Percentiles rank a stretch among this genome's conserved stretches.
Evolutionary conservation across 1,140 invertebrate genomes (phyloP).

Genomic region (Zaprionus ghesquierei): DNA sequence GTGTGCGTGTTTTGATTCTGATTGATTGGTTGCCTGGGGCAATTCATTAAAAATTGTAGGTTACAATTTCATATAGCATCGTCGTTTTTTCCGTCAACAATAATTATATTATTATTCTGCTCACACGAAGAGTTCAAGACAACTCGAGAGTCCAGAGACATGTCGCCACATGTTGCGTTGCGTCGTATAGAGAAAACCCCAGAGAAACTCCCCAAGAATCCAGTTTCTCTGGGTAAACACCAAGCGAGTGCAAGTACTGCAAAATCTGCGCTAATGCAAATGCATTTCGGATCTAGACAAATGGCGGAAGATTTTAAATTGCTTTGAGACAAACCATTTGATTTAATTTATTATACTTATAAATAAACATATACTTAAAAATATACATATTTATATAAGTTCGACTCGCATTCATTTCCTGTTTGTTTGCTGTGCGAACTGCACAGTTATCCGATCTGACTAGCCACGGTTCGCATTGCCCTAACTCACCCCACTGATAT

Average conservation of each 20-base stretch:
- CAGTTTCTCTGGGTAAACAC: conserved; percentile 32
- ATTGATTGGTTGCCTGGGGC: conserved; percentile 42
- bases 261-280: conserved; percentile 7
- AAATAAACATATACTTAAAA: not conserved
- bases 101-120: conserved; percentile 16
- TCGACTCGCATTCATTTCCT: not conserved
- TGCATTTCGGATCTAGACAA: not conserved
- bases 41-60: conserved; percentile 24
- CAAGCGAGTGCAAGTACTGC: conserved; percentile 33
- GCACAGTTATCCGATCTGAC: not conserved
- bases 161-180: not conserved
- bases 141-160: not conserved
- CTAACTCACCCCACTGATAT: conserved; percentile 52
- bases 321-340: not conserved
- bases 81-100: conserved; percentile 17
- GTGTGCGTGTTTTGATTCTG: conserved; percentile 33
- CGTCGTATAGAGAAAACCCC: conserved; percentile 33
- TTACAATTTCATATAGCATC: conserved; percentile 23
- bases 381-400: not conserved
- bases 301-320: not conserved
- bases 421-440: not conserved
- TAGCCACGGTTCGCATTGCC: conserved; percentile 38
- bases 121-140: conserved; percentile 12
- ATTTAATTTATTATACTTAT: not conserved
- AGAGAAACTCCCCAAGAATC: conserved; percentile 38